Percentiles rank a stretch among this genome's conserved stretches.
Conservation (phyloP, 1,140 invertebrate genomes). For the Coelopa frigida region DNA sequence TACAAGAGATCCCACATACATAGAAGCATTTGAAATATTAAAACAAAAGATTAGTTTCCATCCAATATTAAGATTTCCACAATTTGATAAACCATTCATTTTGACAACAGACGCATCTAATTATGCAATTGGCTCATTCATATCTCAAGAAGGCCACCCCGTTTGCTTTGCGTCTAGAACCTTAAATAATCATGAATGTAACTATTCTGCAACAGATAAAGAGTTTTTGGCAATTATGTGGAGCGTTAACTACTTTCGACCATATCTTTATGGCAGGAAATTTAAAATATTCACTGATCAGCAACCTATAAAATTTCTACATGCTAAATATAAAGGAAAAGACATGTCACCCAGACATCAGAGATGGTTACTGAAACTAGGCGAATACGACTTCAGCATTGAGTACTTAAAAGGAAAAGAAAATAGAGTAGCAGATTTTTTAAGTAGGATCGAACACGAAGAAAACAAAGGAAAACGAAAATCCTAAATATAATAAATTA, state of each 20-base stretch:
- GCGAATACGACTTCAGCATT: neutral
- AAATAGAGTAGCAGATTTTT: neutral
- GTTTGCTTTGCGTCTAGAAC: neutral
- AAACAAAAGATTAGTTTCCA: neutral
- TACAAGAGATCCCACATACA: slow-evolving; percentile 2
- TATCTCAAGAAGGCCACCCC: neutral
- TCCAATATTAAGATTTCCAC: slow-evolving; percentile 2
- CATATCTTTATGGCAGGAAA: neutral
- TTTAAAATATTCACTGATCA: neutral
- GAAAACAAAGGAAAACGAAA: neutral
- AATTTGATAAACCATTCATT: neutral
- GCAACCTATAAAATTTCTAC: neutral
- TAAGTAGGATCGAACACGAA: neutral
- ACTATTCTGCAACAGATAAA: slow-evolving; percentile 2
- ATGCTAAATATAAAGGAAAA: neutral
- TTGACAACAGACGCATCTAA: no score
- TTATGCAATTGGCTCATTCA: no score
- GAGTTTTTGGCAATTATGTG: slow-evolving; percentile 1
- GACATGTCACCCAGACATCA: neutral
- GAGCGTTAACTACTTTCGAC: no score
- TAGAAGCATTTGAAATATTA: slow-evolving; percentile 5
- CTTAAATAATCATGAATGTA: slow-evolving; percentile 4
- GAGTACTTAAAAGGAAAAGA: neutral
- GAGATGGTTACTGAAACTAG: neutral
- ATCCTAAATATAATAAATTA: neutral